Percentiles rank a stretch among this genome's conserved stretches.
Evolutionary conservation across 1,140 invertebrate genomes (phyloP).

Genomic region (Pantala flavescens): DNA sequence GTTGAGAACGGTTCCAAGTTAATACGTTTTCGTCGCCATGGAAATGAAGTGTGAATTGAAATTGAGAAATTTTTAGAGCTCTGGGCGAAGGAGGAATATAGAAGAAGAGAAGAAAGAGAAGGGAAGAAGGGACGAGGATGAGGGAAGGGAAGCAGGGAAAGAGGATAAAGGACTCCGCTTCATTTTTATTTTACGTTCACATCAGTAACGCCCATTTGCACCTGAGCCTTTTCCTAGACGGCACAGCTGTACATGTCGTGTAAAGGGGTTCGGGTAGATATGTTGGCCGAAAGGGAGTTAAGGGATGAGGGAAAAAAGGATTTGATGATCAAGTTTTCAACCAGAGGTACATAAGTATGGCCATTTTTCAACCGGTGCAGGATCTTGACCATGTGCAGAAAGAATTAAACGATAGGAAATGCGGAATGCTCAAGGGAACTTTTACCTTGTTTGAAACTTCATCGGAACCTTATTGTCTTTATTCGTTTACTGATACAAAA

Average conservation of each 20-base stretch:
- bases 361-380: no score
- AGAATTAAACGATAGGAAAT: no score
- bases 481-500: no score
- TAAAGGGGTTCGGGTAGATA: background rate
- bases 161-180: background rate
- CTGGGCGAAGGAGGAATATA: background rate
- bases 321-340: no score
- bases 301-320: background rate
- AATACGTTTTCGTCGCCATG: background rate
- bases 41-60: background rate
- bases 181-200: background rate
- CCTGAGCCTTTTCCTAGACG: background rate
- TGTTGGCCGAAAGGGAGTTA: background rate
- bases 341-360: no score
- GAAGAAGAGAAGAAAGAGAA: background rate
- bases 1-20: no score
- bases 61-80: background rate
- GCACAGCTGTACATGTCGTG: slow-evolving; percentile 2
- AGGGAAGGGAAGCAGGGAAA: background rate
- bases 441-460: no score
- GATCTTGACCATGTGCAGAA: no score
- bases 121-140: background rate
- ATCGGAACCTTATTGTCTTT: no score
- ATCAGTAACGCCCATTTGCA: slow-evolving; percentile 1
- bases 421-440: no score